Evolutionary conservation across 2,113 vertebrate species (phyloP).

Genomic region (Tiliqua scincoides): DNA sequence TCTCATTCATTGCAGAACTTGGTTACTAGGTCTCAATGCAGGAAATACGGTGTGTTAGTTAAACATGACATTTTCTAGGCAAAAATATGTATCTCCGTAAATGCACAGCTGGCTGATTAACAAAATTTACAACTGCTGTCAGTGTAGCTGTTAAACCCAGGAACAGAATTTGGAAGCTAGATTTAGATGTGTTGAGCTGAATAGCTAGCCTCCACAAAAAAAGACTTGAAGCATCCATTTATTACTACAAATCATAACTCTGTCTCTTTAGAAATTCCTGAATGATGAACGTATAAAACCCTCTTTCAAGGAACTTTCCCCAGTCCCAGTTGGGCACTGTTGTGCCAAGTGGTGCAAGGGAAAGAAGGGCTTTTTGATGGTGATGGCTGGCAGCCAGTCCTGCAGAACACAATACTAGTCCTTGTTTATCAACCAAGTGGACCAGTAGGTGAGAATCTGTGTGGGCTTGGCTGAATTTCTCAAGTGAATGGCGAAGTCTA

Average conservation of each 20-base stretch:
- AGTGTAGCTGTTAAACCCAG: not conserved
- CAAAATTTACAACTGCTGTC: not conserved
- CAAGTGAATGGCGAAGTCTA: not conserved
- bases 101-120: slow-evolving; percentile 13
- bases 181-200: not conserved
- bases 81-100: slow-evolving; percentile 16
- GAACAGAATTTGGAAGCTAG: not conserved
- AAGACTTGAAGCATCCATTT: not conserved
- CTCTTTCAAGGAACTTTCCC: not conserved
- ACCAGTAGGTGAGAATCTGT: not conserved
- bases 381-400: not conserved
- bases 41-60: not conserved
- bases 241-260: not conserved
- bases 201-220: not conserved
- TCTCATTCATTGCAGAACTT: not conserved
- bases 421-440: not conserved
- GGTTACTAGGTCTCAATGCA: not conserved
- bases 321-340: not conserved
- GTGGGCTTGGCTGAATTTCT: not conserved
- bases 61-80: not conserved
- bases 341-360: not conserved
- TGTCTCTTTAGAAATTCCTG: not conserved
- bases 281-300: not conserved
- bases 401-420: not conserved
- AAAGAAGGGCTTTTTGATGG: not conserved